These are phyloP conservation scores for Halocynthia aurantium DNA, from an alignment of 23 tunicate species.

Conservation along the genomic window DNA sequence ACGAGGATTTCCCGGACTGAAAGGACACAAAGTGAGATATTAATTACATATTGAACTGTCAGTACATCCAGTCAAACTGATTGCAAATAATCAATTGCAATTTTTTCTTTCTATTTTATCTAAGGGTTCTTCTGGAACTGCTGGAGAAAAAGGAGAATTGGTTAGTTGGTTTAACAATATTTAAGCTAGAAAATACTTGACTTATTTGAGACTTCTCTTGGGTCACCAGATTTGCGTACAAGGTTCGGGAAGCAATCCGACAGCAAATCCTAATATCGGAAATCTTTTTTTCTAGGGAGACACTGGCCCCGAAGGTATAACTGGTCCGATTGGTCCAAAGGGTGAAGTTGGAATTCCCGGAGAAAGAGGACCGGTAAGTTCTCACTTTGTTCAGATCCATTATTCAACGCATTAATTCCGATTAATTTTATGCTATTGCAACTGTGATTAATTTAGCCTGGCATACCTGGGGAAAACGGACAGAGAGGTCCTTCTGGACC, in stretches of 20 bases:
- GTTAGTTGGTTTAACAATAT: constrained; percentile 36
- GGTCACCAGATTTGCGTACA: not conserved
- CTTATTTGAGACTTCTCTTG: not conserved
- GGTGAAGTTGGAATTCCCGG: constrained; percentile 83
- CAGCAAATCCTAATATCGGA: not conserved
- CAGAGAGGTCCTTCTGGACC: constrained; percentile 81
- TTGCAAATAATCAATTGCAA: not conserved
- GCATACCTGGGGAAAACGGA: constrained; percentile 80
- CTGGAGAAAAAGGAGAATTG: constrained; percentile 73
- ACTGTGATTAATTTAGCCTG: constrained; percentile 45
- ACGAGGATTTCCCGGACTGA: constrained; percentile 63
- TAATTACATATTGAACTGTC: not conserved
- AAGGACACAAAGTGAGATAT: constrained; percentile 80
- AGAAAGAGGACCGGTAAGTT: constrained; percentile 92
- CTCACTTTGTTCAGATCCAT: too few species aligned
- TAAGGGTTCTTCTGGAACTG: constrained; percentile 61
- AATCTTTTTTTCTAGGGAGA: constrained; percentile 30
- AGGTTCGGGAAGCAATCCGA: not conserved
- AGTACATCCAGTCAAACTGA: not conserved
- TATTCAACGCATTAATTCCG: not conserved
- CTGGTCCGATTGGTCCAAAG: constrained; percentile 31
- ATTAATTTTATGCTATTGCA: not conserved
- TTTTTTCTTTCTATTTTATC: not conserved
- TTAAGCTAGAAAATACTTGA: not conserved
- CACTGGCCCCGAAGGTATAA: constrained; percentile 59